phyloP scores from a whole-genome alignment of 2,888 invertebrate species.

The Aspidapion aeneum region DNA sequence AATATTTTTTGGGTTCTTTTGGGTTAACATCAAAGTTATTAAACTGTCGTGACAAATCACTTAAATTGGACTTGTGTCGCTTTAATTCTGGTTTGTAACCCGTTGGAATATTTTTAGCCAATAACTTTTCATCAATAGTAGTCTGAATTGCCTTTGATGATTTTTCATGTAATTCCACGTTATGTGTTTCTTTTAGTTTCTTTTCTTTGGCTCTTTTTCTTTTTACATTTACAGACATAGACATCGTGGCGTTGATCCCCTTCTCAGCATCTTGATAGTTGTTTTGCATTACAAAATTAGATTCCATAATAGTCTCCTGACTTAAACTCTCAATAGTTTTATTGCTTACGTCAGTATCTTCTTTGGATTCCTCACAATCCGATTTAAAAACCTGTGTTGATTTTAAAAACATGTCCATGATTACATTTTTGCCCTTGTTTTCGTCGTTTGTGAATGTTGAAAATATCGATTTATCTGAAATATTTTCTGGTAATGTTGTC shows the following conservation, averaged over 20 bases:
- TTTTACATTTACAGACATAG: slow-evolving; percentile 32
- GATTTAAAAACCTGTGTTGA: slow-evolving; percentile 34
- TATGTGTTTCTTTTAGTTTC: too few relatives aligned
- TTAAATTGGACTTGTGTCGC: slow-evolving; percentile 6
- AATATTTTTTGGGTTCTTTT: neutral
- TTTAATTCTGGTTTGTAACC: slow-evolving; percentile 6
- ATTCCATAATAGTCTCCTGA: slow-evolving; percentile 32
- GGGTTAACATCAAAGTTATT: neutral
- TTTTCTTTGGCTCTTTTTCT: slow-evolving; percentile 24
- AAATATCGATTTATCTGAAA: slow-evolving; percentile 20
- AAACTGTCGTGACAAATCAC: slow-evolving; percentile 8
- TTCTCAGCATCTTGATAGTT: slow-evolving; percentile 23
- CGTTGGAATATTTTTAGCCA: neutral
- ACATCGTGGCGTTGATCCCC: slow-evolving; percentile 32
- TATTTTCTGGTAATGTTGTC: slow-evolving; percentile 18
- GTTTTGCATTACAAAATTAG: slow-evolving; percentile 31
- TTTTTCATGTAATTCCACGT: neutral
- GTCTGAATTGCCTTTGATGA: slow-evolving; percentile 12
- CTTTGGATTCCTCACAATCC: slow-evolving; percentile 8
- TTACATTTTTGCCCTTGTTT: slow-evolving; percentile 39
- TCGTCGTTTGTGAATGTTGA: slow-evolving; percentile 33
- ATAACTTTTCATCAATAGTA: neutral
- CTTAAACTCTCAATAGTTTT: slow-evolving; percentile 12
- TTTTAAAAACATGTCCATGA: slow-evolving; percentile 45
- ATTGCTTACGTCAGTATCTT: neutral